Evolutionary conservation across 2,113 vertebrate genomes (phyloP), one percentile per base, ranked within the genome.

Genomic region (Gobius niger): DNA sequence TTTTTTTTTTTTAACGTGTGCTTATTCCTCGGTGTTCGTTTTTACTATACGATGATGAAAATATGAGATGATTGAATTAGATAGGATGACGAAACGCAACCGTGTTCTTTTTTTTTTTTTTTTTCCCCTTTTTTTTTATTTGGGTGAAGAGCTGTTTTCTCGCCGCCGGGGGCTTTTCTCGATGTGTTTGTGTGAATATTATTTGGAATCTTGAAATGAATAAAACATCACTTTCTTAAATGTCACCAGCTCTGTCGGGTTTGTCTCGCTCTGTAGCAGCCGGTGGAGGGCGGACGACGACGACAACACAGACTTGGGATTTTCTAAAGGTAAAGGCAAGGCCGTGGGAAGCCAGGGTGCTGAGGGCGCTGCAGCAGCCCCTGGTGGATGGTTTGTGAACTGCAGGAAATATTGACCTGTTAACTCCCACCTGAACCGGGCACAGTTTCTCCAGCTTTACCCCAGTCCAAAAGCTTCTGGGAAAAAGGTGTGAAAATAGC

Each of bases 111-210:
- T 59, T 24, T 67, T 46, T 67, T 63, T n/a, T 63, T 82, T 85
- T n/a, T n/a, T n/a, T n/a, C n/a, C n/a, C n/a, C n/a, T n/a, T n/a
- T n/a, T n/a, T n/a, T n/a, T n/a, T n/a, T n/a, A n/a, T n/a, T n/a
- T n/a, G 78, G 85, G 83, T 85, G 84, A 84, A 81, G 71, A 85
- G 69, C 63, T 82, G 24, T 87, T n/a, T n/a, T 87, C 74, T 86
- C 85, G 75, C 74, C 87, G n/a, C n/a, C n/a, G n/a, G n/a, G n/a
- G 90, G 89, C 91, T 34, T 92, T 92, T 90, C 84, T 90, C 83
- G 78, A 72, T 82, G 80, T 91, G 88, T 92, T 90, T 91, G 90
- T 92, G 92, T 93, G 91, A 90, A 90, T 89, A 91, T 91, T 89
- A 86, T 90, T 91, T 92, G 83, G 80, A 91, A 88, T 90, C 78